Evolutionary conservation across 2,113 vertebrate genomes (phyloP).

Genomic region (Muntiacus muntjak): DNA sequence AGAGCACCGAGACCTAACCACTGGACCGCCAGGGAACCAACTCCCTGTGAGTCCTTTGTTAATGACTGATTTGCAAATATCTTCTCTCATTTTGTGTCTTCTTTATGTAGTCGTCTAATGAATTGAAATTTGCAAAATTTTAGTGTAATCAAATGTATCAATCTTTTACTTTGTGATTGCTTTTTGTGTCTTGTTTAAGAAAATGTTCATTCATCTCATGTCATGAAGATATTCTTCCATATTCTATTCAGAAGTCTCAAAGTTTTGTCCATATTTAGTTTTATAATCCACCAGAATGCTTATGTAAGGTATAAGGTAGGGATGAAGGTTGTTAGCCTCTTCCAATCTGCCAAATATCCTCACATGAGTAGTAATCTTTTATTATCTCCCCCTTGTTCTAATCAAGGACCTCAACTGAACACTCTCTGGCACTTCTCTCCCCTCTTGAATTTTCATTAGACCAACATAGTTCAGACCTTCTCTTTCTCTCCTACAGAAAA

Average conservation of each 20-base stretch:
- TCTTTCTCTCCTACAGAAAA: neutral
- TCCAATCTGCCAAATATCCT: neutral
- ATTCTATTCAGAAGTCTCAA: neutral
- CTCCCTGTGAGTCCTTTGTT: neutral
- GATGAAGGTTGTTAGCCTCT: neutral
- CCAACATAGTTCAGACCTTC: neutral
- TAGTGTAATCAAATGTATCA: neutral
- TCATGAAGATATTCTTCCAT: slow-evolving; percentile 5
- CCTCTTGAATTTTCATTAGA: neutral
- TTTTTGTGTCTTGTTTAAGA: neutral
- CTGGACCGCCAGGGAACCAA: neutral
- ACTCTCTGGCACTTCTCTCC: neutral
- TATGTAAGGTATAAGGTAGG: neutral
- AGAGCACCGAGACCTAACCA: neutral
- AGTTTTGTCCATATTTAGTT: neutral
- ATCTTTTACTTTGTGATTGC: neutral
- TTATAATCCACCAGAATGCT: neutral
- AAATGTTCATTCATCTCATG: neutral
- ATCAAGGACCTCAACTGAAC: neutral
- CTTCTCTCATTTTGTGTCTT: neutral
- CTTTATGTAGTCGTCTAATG: neutral
- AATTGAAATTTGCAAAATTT: slow-evolving; percentile 5
- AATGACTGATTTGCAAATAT: neutral
- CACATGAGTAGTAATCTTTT: neutral
- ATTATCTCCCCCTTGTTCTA: neutral